Conservation (phyloP, 2,888 invertebrate genomes). For the Anthoptus insignis region DNA sequence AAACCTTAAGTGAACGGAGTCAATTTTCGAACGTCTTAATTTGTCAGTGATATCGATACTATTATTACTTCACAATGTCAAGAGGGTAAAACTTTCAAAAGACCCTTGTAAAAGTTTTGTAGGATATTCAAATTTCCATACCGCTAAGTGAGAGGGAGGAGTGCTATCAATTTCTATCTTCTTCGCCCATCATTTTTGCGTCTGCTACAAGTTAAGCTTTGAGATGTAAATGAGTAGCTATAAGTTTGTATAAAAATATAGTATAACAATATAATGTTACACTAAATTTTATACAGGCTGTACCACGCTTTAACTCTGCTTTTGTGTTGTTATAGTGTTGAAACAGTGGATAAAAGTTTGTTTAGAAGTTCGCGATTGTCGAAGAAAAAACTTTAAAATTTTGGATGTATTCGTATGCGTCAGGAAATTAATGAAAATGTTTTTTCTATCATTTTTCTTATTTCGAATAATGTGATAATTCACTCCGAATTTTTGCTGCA, state of each 20-base stretch:
- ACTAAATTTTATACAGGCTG: too few species aligned
- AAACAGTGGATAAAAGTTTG: too few species aligned
- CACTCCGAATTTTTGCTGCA: too few species aligned
- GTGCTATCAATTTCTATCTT: conserved; percentile 53
- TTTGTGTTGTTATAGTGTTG: too few species aligned
- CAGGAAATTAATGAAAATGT: too few species aligned
- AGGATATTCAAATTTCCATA: conserved; percentile 25
- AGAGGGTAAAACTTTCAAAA: conserved; percentile 15
- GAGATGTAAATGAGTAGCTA: conserved; percentile 3
- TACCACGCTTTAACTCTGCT: too few species aligned
- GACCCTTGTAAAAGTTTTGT: conserved; percentile 17
- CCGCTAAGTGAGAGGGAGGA: conserved; percentile 44
- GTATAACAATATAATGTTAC: background rate
- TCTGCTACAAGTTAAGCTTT: conserved; percentile 50
- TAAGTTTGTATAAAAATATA: background rate
- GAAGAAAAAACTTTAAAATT: too few species aligned
- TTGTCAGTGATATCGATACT: conserved; percentile 17
- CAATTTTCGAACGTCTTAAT: conserved; percentile 14
- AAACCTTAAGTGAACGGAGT: background rate
- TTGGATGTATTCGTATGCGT: too few species aligned
- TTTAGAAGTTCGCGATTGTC: too few species aligned
- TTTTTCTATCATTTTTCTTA: too few species aligned
- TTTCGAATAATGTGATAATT: too few species aligned
- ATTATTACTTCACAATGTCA: background rate
- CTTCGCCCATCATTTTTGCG: conserved; percentile 41